Base-by-base conservation (phyloP, 2,888 invertebrate species). In the Crocallis elinguaria region DNA sequence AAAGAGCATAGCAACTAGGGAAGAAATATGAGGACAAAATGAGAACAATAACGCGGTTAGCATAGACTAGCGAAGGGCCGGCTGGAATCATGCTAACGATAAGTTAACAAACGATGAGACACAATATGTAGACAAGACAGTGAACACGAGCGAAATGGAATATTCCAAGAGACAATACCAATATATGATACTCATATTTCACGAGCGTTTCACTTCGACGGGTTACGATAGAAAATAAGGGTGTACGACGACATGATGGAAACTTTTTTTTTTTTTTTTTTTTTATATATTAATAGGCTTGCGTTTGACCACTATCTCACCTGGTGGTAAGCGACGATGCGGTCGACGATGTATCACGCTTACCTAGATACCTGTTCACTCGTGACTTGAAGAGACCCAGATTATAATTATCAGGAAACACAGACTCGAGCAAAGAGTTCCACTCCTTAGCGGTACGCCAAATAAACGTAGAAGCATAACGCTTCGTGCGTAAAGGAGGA, bases 21-120 rank as follows among this genome's bases (percentile, higher is more conserved):
- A 35, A 42, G 19, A 49, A 41, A 36, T 49, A 37, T 16, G 16
- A 41, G 32, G n/a, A n/a, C n/a, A n/a, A 19, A 41, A 37, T 23
- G 37, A 41, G 27, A 16, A 48, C 30, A 42, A 41, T 37, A 39
- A 49, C 23, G 45, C 12, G 36, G 29, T 13, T 25, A 12, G 36
- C 11, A 37, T 30, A 17, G 38, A 51, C 33, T 41, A 17, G 16
- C 39, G 29, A 51, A 59, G 57, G 57, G 49, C n/a, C 43, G 19
- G 23, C 41, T 33, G 43, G 36, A 45, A 27, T 42, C 30, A 50
- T 39, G 38, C 60, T 72, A 75, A 75, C 70, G 73, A 73, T 75
- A 73, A 65, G 73, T 71, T 64, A 69, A 75, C 74, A 73, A 66
- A 66, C 59, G 52, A 57, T 44, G 43, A 45, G 55, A 59, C 60